Evolutionary conservation across 1,140 invertebrate species (phyloP), one percentile per base, ranked within the genome.

Genomic region (Drosophila micromelanica): DNA sequence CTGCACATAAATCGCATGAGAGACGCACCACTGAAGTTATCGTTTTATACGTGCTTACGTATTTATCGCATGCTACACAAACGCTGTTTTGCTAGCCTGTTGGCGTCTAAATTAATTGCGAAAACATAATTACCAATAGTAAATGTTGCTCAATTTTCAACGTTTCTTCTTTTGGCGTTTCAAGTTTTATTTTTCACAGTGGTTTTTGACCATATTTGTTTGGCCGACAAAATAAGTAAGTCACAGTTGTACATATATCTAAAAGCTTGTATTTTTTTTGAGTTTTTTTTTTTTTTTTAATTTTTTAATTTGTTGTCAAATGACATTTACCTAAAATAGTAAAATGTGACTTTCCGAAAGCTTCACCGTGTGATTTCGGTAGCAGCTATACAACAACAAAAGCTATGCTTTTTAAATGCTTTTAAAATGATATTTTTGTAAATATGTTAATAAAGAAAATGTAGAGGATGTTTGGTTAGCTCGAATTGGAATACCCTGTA

Each of bases 81-180:
- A 56, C 37, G 42, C 20, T 27, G 27, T 17, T 71, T 70, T 32
- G 7, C 40, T 23, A 61, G 38, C 45, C 23, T 49, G 15, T 17
- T 62, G 65, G 43, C 76, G 65, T 67, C 40, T 73, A 74, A 78
- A 76, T 56, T 65, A 75, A 71, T 63, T 67, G 56, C 48, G 45
- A 37, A 76, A 73, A 56, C 61, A 56, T 73, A 65, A 72, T 65
- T 73, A 49, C 43, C 42, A 60, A 76, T 68, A 43, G 23, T 17
- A 76, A 81, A 73, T 62, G 62, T 81, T 85, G 65, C 59, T 52
- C 46, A 87, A 85, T 65, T 68, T 79, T 49, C 12, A 54, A 52
- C 43, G 46, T 52, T 75, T 68, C 69, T 69, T 60, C 65, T 80
- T 81, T 71, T 13, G 78, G 63, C 17, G 7, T 46, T 55, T 62